Conservation (phyloP, 2,113 vertebrate species). For the Solea senegalensis region DNA sequence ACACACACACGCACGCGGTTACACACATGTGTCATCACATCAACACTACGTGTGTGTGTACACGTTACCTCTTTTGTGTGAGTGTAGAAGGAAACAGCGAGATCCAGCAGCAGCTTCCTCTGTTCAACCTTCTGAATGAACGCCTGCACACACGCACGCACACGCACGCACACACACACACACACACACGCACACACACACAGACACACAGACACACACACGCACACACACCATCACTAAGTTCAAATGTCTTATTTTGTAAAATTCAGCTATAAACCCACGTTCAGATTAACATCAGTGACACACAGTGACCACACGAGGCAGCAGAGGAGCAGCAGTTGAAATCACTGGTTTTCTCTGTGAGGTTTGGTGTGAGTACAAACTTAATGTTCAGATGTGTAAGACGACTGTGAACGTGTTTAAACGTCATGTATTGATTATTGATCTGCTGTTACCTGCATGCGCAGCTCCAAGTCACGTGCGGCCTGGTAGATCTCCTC, state of each 20-base stretch:
- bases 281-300: too few species aligned
- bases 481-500: slow-evolving; percentile 78
- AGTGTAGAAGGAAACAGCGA: slow-evolving; percentile 78
- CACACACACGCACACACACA: neutral
- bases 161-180: neutral
- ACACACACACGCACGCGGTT: slow-evolving; percentile 63
- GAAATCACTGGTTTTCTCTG: too few species aligned
- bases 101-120: slow-evolving; percentile 76
- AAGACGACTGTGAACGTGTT: too few species aligned
- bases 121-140: slow-evolving; percentile 78
- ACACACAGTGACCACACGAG: too few species aligned
- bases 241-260: too few species aligned
- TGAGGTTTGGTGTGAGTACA: too few species aligned
- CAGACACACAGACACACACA: neutral
- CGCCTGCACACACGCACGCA: slow-evolving; percentile 40
- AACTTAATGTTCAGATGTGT: too few species aligned
- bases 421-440: too few species aligned
- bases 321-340: too few species aligned
- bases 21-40: neutral
- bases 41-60: neutral
- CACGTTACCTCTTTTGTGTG: slow-evolving; percentile 75
- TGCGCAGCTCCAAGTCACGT: slow-evolving; percentile 74
- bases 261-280: too few species aligned
- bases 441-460: slow-evolving; percentile 62
- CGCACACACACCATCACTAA: too few species aligned